phyloP scores from a whole-genome alignment of 2,888 invertebrate species.

The Cosmia pyralina region DNA sequence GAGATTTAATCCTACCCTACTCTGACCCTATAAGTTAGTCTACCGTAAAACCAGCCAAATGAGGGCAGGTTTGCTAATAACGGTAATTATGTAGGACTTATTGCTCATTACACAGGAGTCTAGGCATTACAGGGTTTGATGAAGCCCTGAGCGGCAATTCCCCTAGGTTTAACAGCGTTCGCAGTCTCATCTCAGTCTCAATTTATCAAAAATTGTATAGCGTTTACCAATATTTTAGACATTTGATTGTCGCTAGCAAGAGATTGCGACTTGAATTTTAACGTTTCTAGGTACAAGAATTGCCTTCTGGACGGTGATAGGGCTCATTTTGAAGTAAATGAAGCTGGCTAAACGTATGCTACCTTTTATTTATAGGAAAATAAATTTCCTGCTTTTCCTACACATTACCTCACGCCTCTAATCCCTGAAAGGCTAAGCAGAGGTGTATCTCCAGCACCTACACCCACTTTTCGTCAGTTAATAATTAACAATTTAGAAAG shows the following conservation, averaged over 20 bases:
- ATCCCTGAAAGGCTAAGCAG: too few relatives aligned
- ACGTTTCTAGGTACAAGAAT: too few relatives aligned
- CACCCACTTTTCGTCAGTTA: too few relatives aligned
- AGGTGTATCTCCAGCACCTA: too few relatives aligned
- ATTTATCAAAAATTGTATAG: too few relatives aligned
- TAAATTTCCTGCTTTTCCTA: not conserved
- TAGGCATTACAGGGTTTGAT: slow-evolving; percentile 2
- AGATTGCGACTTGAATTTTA: too few relatives aligned
- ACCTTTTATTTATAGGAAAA: not conserved
- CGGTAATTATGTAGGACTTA: slow-evolving; percentile 17
- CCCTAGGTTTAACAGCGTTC: too few relatives aligned
- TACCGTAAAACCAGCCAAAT: slow-evolving; percentile 8
- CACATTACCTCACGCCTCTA: too few relatives aligned
- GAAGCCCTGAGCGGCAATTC: not conserved
- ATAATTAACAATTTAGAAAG: not conserved
- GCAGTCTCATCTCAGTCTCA: too few relatives aligned
- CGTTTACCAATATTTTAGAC: too few relatives aligned
- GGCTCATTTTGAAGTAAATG: not conserved
- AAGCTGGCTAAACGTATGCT: not conserved
- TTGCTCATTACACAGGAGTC: slow-evolving; percentile 16
- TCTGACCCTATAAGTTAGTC: slow-evolving; percentile 8
- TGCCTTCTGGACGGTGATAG: not conserved
- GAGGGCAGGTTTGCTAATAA: slow-evolving; percentile 19
- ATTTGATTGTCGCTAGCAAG: too few relatives aligned
- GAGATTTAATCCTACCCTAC: slow-evolving; percentile 9